Base-by-base conservation (phyloP, 2,797 vertebrate species). In the Sebastes aleutianus region DNA sequence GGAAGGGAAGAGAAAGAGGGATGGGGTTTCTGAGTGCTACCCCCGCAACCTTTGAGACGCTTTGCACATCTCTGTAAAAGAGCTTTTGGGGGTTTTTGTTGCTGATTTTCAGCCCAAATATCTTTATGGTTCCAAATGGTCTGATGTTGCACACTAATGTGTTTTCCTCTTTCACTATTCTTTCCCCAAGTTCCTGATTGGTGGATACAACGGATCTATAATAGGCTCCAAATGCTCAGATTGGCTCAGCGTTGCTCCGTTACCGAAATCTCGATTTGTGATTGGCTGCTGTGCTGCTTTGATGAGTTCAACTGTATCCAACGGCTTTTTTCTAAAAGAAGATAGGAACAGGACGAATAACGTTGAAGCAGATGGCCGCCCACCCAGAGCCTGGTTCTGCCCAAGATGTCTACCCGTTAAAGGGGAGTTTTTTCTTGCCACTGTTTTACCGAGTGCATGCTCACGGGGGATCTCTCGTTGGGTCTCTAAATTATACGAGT, bases 251-350 rank as follows among this genome's bases (percentile, higher is more conserved):
- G 13, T 68, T 69, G 31, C 65, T 74, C 26, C 22, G 43, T 63
- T 74, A 10, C 39, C 47, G 24, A 78, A 77, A 76, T 81, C 31
- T 26, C 0, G 12, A 58, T 76, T 82, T 80, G 57, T 39, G 74
- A 92, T 90, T 91, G 85, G 89, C 61, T 85, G 58, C 32, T 2
- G 20, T 63, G 57, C 11, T 47, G 54, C 68, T 80, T 70, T 80
- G 3, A 79, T 79, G 47, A 78, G 29, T 83, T 87, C 66, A 75
- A 78, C 80, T 88, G 86, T 89, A 85, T 89, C 84, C 85, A 86
- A 73, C 79, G 82, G 77, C 26, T 68, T 86, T 91, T 87, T 78
- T 31, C 47, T 27, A 11, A 78, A 73, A 50, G 65, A 84, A 86
- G 63, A 81, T 47, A 24, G 63, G 56, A 81, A 77, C 47, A 50